Conservation (phyloP, 2,888 invertebrate species). For the Idaea biselata region DNA sequence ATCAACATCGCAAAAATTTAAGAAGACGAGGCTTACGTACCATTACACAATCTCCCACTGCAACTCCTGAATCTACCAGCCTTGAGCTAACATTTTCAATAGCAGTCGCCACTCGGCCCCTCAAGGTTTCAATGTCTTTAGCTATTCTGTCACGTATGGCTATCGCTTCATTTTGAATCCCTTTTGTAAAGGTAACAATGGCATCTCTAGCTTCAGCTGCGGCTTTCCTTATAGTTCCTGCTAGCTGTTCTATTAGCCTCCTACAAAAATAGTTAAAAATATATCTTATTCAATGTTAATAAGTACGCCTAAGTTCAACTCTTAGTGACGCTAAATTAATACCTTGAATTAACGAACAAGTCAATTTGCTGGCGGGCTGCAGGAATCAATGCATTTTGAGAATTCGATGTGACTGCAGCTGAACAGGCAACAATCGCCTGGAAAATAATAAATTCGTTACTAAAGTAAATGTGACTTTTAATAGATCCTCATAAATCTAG, state of each 20-base stretch:
- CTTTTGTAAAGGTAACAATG: constrained; percentile 45
- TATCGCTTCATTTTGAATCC: constrained; percentile 45
- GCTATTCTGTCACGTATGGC: constrained; percentile 40
- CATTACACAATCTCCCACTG: constrained; percentile 51
- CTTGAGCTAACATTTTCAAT: constrained; percentile 46
- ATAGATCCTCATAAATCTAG: not conserved
- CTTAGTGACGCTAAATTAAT: constrained; percentile 13
- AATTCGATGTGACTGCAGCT: constrained; percentile 37
- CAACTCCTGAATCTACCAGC: constrained; percentile 43
- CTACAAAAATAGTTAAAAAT: constrained; percentile 33
- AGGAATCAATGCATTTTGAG: constrained; percentile 31
- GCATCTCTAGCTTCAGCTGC: constrained; percentile 53
- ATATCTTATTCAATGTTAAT: not conserved
- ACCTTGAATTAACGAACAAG: constrained; percentile 43
- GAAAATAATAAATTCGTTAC: not conserved
- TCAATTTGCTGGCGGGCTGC: constrained; percentile 38
- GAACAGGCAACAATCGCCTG: constrained; percentile 13
- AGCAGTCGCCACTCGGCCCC: constrained; percentile 41
- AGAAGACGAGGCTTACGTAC: no score
- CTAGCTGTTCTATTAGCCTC: constrained; percentile 50
- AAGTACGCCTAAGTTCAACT: not conserved
- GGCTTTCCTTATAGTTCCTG: constrained; percentile 45
- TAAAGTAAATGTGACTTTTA: not conserved
- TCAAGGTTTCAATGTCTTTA: constrained; percentile 44
- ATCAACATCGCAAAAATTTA: no score